Percentiles rank a stretch among this genome's conserved stretches.
phyloP scores from a whole-genome alignment of 2,888 invertebrate species.

The Melipona bicolor region DNA sequence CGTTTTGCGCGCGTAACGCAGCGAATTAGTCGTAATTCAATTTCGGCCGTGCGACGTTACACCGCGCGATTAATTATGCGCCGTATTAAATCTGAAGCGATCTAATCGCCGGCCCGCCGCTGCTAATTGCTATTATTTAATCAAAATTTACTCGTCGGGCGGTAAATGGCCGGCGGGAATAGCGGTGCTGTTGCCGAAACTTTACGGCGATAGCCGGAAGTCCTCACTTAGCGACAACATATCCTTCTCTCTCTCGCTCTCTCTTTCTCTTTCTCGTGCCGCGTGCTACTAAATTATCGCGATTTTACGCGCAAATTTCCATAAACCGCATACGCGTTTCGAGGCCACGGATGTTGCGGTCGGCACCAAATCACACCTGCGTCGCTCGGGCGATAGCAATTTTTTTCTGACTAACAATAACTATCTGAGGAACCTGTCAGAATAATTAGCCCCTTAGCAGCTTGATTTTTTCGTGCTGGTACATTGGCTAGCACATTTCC shows the following conservation, averaged over 20 bases:
- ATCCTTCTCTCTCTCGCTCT: background rate
- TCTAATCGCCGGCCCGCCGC: constrained; percentile 42
- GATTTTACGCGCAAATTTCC: constrained; percentile 61
- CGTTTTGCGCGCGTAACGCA: background rate
- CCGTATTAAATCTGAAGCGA: constrained; percentile 53
- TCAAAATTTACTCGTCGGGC: constrained; percentile 52
- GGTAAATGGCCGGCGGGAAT: constrained; percentile 35
- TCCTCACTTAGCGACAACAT: constrained; percentile 26
- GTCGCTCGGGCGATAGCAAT: background rate
- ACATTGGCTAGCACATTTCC: too few species aligned
- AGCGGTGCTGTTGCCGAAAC: constrained; percentile 22
- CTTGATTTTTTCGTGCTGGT: too few species aligned
- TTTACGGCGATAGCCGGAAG: constrained; percentile 41
- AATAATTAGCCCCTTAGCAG: too few species aligned
- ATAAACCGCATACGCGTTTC: constrained; percentile 50
- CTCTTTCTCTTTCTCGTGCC: background rate
- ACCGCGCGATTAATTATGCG: constrained; percentile 50
- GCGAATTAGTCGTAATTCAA: constrained; percentile 45
- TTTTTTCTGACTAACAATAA: too few species aligned
- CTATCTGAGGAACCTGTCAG: too few species aligned
- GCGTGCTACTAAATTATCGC: constrained; percentile 47
- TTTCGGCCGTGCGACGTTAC: constrained; percentile 29
- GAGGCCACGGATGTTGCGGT: constrained; percentile 30
- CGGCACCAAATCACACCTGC: constrained; percentile 31
- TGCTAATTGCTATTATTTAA: constrained; percentile 57